A percentile compares a stretch with the other conserved stretches of the same genome.
phyloP scores from a whole-genome alignment of 92 coral and sea anemone genomes.

The Parazoanthus atlanticus region DNA sequence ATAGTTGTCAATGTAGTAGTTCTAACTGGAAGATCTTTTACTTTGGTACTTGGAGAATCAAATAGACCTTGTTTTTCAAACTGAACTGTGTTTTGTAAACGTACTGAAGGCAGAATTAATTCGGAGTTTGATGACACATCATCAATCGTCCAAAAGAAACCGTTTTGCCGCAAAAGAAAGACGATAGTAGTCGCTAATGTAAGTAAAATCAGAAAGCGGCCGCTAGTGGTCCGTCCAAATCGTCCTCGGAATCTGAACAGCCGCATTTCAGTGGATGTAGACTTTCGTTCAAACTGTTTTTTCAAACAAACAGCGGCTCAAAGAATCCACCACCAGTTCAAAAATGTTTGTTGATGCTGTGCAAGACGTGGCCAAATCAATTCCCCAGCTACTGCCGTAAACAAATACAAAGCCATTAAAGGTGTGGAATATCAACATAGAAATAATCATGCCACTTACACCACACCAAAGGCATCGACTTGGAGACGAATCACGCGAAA shows the following conservation, averaged over 20 bases:
- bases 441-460: background rate
- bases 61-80: background rate
- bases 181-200: background rate
- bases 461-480: background rate
- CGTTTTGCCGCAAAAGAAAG: constrained; percentile 25
- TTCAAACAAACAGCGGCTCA: background rate
- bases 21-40: background rate
- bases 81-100: background rate
- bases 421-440: background rate
- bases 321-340: constrained; percentile 30
- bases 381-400: background rate
- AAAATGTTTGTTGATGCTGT: background rate
- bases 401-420: constrained; percentile 8
- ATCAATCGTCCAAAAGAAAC: background rate
- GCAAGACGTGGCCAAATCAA: background rate
- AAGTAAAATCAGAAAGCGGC: constrained; percentile 10
- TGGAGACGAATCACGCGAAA: too few species aligned
- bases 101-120: constrained; percentile 3
- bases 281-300: background rate
- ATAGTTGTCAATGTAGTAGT: background rate
- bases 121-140: constrained; percentile 3
- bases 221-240: constrained; percentile 6
- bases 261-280: constrained; percentile 16
- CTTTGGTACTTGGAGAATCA: background rate
- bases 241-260: constrained; percentile 33